Conservation (phyloP, 2,113 vertebrate genomes). For the Gobio gobio region DNA sequence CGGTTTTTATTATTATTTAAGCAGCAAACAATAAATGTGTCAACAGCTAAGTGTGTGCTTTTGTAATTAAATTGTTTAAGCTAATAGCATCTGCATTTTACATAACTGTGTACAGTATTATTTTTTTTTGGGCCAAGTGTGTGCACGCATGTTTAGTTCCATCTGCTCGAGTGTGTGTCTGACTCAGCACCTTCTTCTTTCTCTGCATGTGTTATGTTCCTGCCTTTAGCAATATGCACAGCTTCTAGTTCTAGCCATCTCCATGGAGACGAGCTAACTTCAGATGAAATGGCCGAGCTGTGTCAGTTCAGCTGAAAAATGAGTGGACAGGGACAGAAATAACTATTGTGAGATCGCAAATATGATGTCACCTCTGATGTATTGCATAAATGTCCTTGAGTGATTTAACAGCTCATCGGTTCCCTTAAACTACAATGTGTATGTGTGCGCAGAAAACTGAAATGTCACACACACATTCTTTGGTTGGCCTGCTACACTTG, state of each 20-base stretch:
- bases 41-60: not conserved
- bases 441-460: not conserved
- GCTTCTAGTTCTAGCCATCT: slow-evolving; percentile 27
- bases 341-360: not conserved
- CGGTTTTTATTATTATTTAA: not conserved
- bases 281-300: slow-evolving; percentile 45
- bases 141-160: not conserved
- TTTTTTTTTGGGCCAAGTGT: not conserved
- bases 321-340: slow-evolving; percentile 49
- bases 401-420: slow-evolving; percentile 3
- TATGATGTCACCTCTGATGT: not conserved
- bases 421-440: not conserved
- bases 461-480: not conserved
- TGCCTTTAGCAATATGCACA: slow-evolving; percentile 18
- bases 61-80: not conserved
- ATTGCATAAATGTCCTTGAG: not conserved
- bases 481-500: not conserved
- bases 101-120: not conserved
- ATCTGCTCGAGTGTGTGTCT: slow-evolving; percentile 9
- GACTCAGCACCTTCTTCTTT: not conserved
- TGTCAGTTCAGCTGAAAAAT: slow-evolving; percentile 9
- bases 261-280: slow-evolving; percentile 33
- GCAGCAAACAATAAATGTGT: not conserved
- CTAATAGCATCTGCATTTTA: not conserved
- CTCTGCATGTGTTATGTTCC: not conserved